Percentiles rank a stretch among this genome's conserved stretches.
These are phyloP conservation scores for Tethya wilhelma DNA, from an alignment of 37 sponge, comb jelly and placozoan species.

Conservation along the genomic window DNA sequence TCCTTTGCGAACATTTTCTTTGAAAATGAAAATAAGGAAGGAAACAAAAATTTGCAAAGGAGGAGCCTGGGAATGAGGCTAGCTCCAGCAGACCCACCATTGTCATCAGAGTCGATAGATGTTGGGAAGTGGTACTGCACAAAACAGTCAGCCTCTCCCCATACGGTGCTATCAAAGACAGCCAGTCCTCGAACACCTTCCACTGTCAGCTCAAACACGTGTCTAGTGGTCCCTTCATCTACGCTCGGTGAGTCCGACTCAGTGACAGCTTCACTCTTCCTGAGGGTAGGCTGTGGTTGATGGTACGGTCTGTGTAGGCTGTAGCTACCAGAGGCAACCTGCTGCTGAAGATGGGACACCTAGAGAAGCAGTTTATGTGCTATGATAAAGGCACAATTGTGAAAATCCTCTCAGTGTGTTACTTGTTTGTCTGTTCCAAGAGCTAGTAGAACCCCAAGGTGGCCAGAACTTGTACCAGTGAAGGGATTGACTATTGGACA, in stretches of 20 bases:
- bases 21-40: not conserved
- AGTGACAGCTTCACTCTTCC: not conserved
- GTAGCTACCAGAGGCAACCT: slow-evolving; percentile 53
- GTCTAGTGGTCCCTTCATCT: slow-evolving; percentile 1
- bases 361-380: not conserved
- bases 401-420: not conserved
- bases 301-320: slow-evolving; percentile 33
- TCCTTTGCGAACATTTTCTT: not conserved
- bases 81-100: slow-evolving; percentile 2
- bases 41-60: not conserved
- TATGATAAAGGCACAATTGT: no score
- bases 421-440: slow-evolving; percentile 75
- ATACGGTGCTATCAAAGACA: slow-evolving; percentile 48
- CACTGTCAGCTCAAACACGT: slow-evolving; percentile 59
- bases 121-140: slow-evolving; percentile 87
- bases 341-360: slow-evolving; percentile 46
- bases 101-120: not conserved
- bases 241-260: not conserved
- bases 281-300: not conserved
- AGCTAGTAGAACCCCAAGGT: slow-evolving; percentile 66
- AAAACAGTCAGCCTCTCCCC: slow-evolving; percentile 92
- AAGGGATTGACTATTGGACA: slow-evolving; percentile 83
- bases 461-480: slow-evolving; percentile 54
- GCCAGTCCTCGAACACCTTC: slow-evolving; percentile 41
- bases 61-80: not conserved